Evolutionary conservation across 2,113 vertebrate genomes (phyloP).

Genomic region (Salvelinus namaycush): DNA sequence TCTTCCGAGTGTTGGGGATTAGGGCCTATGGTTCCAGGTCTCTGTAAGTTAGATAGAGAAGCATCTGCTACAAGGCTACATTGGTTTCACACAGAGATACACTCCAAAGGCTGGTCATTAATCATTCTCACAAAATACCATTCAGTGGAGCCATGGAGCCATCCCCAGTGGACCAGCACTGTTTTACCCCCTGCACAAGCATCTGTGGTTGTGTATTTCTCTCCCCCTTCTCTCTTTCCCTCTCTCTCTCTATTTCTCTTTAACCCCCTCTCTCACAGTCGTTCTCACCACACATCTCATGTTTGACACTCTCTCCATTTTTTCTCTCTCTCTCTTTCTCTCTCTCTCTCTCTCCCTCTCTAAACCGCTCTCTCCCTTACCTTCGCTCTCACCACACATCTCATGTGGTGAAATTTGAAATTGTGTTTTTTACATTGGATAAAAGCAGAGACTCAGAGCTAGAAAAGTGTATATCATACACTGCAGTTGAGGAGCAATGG

Average conservation of each 20-base stretch:
- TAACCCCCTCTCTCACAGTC: neutral
- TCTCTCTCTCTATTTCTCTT: conserved; percentile 5
- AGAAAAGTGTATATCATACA: no score
- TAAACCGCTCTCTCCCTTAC: neutral
- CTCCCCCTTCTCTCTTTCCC: neutral
- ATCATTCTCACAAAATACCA: conserved; percentile 63
- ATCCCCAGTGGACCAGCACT: conserved; percentile 28
- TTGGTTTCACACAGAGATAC: conserved; percentile 51
- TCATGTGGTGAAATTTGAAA: no score
- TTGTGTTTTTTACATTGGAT: no score
- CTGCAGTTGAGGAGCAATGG: no score
- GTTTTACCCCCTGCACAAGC: conserved; percentile 22
- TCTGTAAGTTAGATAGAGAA: conserved; percentile 14
- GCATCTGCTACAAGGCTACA: conserved; percentile 27
- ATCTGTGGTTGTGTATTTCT: neutral
- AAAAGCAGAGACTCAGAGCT: no score
- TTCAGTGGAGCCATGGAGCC: conserved; percentile 36
- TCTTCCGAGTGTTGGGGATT: no score
- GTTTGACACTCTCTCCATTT: neutral
- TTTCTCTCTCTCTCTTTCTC: neutral
- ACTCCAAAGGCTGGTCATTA: conserved; percentile 52
- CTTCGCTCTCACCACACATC: neutral
- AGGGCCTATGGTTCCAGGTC: conserved; percentile 7
- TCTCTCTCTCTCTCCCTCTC: no score
- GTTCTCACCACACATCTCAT: no score